phyloP scores from a whole-genome alignment of 2,888 invertebrate genomes.

The Gymnosoma rotundatum region DNA sequence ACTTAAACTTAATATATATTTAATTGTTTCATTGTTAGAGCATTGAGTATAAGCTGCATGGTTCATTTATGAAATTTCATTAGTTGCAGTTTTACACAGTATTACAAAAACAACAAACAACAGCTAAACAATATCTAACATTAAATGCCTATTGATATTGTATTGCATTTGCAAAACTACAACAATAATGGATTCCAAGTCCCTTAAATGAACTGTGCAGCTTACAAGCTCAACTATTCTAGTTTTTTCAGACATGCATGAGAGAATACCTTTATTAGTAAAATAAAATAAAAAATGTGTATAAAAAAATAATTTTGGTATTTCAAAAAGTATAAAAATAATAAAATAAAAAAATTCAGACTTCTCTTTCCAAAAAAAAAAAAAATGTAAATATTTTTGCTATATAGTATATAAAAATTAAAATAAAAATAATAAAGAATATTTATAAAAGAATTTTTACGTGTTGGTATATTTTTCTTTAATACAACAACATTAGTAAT shows the following conservation, averaged over 20 bases:
- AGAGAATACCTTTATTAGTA: slow-evolving; percentile 67
- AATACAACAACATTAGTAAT: slow-evolving; percentile 52
- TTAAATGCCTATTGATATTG: not conserved
- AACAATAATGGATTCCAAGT: not conserved
- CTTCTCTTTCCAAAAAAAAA: slow-evolving; percentile 64
- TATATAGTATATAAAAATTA: slow-evolving; percentile 21
- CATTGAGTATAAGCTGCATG: not conserved
- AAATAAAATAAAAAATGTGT: slow-evolving; percentile 59
- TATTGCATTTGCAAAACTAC: not conserved
- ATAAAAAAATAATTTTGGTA: slow-evolving; percentile 70
- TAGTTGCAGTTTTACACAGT: not conserved
- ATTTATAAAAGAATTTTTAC: slow-evolving; percentile 16
- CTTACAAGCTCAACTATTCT: not conserved
- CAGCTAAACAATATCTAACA: too few relatives aligned
- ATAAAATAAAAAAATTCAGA: slow-evolving; percentile 67
- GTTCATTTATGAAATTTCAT: not conserved
- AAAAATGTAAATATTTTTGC: slow-evolving; percentile 53
- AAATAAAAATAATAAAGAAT: slow-evolving; percentile 26
- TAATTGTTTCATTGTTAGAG: slow-evolving; percentile 10
- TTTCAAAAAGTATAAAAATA: slow-evolving; percentile 69
- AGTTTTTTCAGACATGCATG: slow-evolving; percentile 55
- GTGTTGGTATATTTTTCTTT: slow-evolving; percentile 47
- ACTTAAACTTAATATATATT: slow-evolving; percentile 62
- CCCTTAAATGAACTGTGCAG: not conserved
- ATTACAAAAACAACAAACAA: not conserved